Conservation (phyloP, 2,888 invertebrate species). For the Drosophila mulleri region DNA sequence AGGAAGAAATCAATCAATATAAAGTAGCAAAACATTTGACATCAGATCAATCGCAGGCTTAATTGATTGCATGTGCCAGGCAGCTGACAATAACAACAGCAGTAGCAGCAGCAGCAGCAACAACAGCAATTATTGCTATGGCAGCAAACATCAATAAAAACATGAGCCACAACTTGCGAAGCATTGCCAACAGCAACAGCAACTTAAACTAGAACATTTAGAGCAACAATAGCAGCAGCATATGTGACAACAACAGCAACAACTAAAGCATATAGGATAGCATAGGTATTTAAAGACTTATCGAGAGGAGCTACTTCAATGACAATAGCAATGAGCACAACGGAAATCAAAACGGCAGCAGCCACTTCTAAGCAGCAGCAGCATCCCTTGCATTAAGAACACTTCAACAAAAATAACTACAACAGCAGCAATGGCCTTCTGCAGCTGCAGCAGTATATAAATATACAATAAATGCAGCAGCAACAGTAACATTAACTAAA, state of each 20-base stretch:
- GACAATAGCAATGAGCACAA: neutral
- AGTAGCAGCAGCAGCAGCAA: neutral
- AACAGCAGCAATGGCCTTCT: neutral
- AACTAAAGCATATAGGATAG: neutral
- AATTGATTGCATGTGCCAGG: slow-evolving; percentile 64
- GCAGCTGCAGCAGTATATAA: neutral
- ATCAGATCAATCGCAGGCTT: slow-evolving; percentile 45
- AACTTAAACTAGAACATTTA: slow-evolving; percentile 15
- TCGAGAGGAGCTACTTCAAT: neutral
- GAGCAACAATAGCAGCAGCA: slow-evolving; percentile 16
- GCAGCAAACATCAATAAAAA: neutral
- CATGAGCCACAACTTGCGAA: neutral
- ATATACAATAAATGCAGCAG: neutral
- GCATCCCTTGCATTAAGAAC: neutral
- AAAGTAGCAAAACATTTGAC: slow-evolving; percentile 58
- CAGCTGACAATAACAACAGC: slow-evolving; percentile 6
- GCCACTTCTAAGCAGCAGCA: neutral
- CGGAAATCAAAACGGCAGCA: neutral
- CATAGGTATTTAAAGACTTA: neutral
- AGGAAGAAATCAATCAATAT: slow-evolving; percentile 69
- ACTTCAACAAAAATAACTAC: neutral
- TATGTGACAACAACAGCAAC: slow-evolving; percentile 3
- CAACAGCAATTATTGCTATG: slow-evolving; percentile 1
- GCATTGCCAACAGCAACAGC: slow-evolving; percentile 1
- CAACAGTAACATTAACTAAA: neutral